Evolutionary conservation across 2,888 invertebrate genomes (phyloP).

Genomic region (Drosophila planitibia): DNA sequence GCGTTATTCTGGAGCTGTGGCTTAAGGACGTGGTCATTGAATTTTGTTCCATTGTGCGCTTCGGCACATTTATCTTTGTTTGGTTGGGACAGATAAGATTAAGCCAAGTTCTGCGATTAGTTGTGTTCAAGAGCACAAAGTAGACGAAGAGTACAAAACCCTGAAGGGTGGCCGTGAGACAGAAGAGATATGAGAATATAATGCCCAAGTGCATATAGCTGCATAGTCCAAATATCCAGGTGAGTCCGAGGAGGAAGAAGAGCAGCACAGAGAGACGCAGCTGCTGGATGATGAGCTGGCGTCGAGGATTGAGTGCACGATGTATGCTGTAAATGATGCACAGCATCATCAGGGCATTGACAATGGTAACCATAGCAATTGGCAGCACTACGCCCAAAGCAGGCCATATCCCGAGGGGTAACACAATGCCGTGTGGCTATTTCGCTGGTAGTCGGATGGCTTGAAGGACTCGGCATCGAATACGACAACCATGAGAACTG

Average conservation of each 20-base stretch:
- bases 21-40: conserved; percentile 46
- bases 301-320: conserved; percentile 83
- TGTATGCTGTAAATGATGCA: conserved; percentile 86
- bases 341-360: conserved; percentile 87
- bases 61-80: conserved; percentile 21
- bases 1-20: conserved; percentile 9
- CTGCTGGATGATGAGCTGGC: conserved; percentile 85
- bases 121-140: conserved; percentile 87
- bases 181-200: conserved; percentile 88
- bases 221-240: conserved; percentile 88
- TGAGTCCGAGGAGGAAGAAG: conserved; percentile 88
- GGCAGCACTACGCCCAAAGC: conserved; percentile 87
- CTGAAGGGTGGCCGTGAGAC: conserved; percentile 88
- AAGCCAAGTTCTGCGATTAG: conserved; percentile 80
- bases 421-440: conserved; percentile 84
- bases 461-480: conserved; percentile 86
- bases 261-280: conserved; percentile 87
- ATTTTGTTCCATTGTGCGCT: conserved; percentile 13
- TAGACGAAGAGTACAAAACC: conserved; percentile 88
- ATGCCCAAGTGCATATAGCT: conserved; percentile 86
- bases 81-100: conserved; percentile 31
- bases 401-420: conserved; percentile 87
- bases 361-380: conserved; percentile 86
- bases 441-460: conserved; percentile 63
- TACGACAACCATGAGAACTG: conserved; percentile 86